These are phyloP conservation scores for Aphelocoma coerulescens DNA, from an alignment of 2,113 vertebrate species.

Conservation along the genomic window DNA sequence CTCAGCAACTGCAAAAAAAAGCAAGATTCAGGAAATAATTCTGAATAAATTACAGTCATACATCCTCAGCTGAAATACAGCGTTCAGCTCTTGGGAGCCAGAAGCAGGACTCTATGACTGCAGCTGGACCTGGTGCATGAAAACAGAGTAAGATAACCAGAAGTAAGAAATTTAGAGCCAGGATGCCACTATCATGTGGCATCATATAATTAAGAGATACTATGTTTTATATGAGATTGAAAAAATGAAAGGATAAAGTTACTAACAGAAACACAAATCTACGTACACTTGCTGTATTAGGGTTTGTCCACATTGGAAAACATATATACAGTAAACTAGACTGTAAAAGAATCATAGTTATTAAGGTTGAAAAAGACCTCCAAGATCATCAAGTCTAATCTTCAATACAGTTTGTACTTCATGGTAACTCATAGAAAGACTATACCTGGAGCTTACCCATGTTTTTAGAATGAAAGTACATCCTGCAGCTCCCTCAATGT, in stretches of 20 bases:
- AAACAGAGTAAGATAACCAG: background rate
- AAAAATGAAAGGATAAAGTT: background rate
- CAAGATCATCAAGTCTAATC: background rate
- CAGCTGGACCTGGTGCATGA: background rate
- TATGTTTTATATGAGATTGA: background rate
- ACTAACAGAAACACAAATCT: background rate
- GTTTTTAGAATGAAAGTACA: background rate
- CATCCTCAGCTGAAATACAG: background rate
- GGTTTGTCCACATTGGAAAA: background rate
- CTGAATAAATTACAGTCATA: background rate
- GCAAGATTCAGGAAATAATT: background rate
- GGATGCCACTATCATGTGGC: background rate
- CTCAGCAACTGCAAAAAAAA: background rate
- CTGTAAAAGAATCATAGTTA: background rate
- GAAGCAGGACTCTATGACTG: background rate
- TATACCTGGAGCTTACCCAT: background rate
- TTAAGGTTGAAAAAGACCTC: background rate
- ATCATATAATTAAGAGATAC: background rate
- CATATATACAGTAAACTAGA: background rate
- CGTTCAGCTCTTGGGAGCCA: background rate
- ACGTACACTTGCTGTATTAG: background rate
- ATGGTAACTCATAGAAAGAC: background rate
- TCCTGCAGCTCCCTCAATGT: background rate
- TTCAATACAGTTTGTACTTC: background rate
- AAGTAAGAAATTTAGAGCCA: background rate